Evolutionary conservation across 2,113 vertebrate genomes (phyloP), one percentile per base, ranked within the genome.

Genomic region (Daubentonia madagascariensis): DNA sequence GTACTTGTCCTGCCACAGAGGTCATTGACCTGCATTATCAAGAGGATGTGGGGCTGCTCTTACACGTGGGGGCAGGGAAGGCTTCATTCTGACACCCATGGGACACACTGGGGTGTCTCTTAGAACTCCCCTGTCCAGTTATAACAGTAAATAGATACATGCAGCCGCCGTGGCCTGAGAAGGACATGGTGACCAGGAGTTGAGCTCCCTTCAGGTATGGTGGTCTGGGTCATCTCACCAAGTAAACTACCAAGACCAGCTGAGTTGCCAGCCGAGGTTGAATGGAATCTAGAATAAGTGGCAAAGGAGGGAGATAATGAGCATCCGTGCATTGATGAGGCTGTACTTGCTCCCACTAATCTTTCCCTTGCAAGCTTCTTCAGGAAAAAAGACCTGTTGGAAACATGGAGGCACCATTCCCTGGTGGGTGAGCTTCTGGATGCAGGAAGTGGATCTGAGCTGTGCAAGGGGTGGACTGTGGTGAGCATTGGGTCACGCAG

Each of bases 261-360:
- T 25, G 23, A 54, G 45, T 75, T 50, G n/a, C 28, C n/a, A 32
- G 45, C 57, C 7, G 1, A 75, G 37, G 48, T 18, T 40, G 20
- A 50, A 40, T 14, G 2, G 37, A 37, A 32, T 35, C 67, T 32
- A 52, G 35, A 65, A 4, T 10, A 40, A 48, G 25, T 3, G 22
- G 57, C 32, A 25, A 73, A 75, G 22, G n/a, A 52, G 12, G 30
- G 8, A 61, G 72, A 30, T 2, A 0, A 23, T 0, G 0, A 28
- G 48, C 1, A 25, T 40, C 40, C 13, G 20, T 40, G 2, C 81
- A 17, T 4, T 63, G 63, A n/a, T 23, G 10, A 28, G 67, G 8
- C 12, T 65, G 23, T 18, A 37, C n/a, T 81, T 54, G 37, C 4
- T 65, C 84, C n/a, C 12, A 30, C 16, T 43, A n/a, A 37, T 20